Evolutionary conservation across 1,140 invertebrate genomes (phyloP).

Genomic region (Phortica variegata): DNA sequence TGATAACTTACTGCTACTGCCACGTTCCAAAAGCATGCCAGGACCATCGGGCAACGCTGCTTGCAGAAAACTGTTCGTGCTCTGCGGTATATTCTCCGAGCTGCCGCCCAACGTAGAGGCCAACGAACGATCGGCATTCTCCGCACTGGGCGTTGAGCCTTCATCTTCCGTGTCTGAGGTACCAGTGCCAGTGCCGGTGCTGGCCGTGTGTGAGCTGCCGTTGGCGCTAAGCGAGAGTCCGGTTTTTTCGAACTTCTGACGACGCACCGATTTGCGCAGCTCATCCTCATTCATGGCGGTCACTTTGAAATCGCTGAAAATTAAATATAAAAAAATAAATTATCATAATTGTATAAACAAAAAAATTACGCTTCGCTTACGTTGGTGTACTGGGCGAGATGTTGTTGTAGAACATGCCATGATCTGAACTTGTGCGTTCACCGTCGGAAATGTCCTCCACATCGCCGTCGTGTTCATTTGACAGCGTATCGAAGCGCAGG

Average conservation of each 20-base stretch:
- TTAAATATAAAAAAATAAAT: conserved; percentile 8
- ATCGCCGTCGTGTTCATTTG: conserved; percentile 81
- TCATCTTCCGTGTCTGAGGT: conserved; percentile 80
- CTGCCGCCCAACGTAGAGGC: conserved; percentile 55
- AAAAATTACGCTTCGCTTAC: conserved; percentile 24
- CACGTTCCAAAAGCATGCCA: conserved; percentile 49
- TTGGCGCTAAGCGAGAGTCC: conserved; percentile 58
- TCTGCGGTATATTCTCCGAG: conserved; percentile 48
- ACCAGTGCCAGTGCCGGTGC: conserved; percentile 69
- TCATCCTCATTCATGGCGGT: conserved; percentile 86
- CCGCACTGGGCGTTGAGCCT: conserved; percentile 73
- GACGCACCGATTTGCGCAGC: conserved; percentile 73
- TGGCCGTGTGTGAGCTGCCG: conserved; percentile 56
- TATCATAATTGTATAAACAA: background rate
- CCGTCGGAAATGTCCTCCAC: conserved; percentile 84
- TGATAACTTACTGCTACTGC: conserved; percentile 49
- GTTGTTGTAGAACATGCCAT: conserved; percentile 58
- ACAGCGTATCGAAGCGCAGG: conserved; percentile 47
- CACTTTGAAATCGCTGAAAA: conserved; percentile 75
- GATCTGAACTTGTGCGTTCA: conserved; percentile 74
- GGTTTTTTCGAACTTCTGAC: conserved; percentile 65
- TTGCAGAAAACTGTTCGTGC: conserved; percentile 45
- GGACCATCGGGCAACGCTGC: conserved; percentile 53
- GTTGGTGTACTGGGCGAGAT: conserved; percentile 51
- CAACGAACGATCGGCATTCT: conserved; percentile 66